Evolutionary conservation across 2,113 vertebrate species (phyloP).

Genomic region (Otis tarda): DNA sequence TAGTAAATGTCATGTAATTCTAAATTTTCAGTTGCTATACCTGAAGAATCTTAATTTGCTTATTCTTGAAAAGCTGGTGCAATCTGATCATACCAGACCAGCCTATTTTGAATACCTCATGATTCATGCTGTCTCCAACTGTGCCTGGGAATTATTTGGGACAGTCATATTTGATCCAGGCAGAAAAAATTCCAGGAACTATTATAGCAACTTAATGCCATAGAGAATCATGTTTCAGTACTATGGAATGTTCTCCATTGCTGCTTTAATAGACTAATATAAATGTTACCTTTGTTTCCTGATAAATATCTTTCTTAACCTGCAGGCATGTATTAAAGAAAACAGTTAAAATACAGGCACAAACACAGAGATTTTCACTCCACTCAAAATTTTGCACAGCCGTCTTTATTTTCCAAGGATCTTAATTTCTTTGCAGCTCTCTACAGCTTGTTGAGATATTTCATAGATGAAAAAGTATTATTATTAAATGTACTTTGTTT

Average conservation of each 20-base stretch:
- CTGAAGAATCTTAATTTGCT: background rate
- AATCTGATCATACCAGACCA: background rate
- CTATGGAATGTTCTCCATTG: background rate
- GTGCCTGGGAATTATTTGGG: constrained; percentile 5
- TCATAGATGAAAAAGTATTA: background rate
- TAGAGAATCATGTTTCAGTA: background rate
- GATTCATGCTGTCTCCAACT: background rate
- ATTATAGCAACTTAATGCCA: background rate
- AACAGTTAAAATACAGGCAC: background rate
- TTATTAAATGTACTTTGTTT: background rate
- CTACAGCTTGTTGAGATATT: background rate
- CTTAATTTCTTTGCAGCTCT: background rate
- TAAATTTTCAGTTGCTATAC: background rate
- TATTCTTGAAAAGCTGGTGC: constrained; percentile 12
- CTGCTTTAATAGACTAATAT: background rate
- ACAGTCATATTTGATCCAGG: background rate
- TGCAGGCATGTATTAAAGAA: background rate
- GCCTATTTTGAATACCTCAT: background rate
- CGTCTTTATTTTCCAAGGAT: background rate
- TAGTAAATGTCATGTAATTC: background rate
- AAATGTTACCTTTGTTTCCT: background rate
- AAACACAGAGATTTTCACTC: background rate
- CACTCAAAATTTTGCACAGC: background rate
- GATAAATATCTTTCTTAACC: background rate
- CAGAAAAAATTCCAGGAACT: background rate